These are phyloP conservation scores for Pyrocephalus nanus DNA, from an alignment of 2,797 vertebrate species.

Conservation along the genomic window DNA sequence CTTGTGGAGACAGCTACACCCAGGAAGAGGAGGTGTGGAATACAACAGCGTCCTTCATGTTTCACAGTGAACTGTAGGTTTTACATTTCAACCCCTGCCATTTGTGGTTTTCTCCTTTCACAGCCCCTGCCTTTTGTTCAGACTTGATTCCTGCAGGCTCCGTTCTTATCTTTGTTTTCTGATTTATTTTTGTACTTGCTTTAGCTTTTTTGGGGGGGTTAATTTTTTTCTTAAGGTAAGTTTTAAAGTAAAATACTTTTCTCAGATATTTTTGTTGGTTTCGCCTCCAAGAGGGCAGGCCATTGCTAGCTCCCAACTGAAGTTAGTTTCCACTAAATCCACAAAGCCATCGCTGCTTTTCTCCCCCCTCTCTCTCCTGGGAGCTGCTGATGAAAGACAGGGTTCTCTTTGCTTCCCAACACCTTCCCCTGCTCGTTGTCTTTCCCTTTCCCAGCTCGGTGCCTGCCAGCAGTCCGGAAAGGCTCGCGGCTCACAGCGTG, in stretches of 20 bases:
- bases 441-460: not conserved
- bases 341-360: not conserved
- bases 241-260: not conserved
- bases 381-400: not conserved
- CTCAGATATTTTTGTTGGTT: not conserved
- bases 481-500: not conserved
- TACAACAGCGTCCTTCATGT: constrained; percentile 23
- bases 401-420: not conserved
- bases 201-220: not conserved
- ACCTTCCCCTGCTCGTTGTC: not conserved
- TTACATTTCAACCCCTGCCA: constrained; percentile 1
- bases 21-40: constrained; percentile 32
- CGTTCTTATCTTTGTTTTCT: not conserved
- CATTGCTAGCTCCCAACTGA: not conserved
- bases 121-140: constrained; percentile 19
- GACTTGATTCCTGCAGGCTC: not conserved
- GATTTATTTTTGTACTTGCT: not conserved
- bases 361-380: not conserved
- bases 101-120: not conserved
- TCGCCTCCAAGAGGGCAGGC: not conserved
- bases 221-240: not conserved
- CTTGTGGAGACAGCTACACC: constrained; percentile 9
- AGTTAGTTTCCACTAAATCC: not conserved
- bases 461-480: not conserved
- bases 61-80: not conserved